Conservation (phyloP, 1,140 invertebrate genomes). For the Tetramorium parvispinum region DNA sequence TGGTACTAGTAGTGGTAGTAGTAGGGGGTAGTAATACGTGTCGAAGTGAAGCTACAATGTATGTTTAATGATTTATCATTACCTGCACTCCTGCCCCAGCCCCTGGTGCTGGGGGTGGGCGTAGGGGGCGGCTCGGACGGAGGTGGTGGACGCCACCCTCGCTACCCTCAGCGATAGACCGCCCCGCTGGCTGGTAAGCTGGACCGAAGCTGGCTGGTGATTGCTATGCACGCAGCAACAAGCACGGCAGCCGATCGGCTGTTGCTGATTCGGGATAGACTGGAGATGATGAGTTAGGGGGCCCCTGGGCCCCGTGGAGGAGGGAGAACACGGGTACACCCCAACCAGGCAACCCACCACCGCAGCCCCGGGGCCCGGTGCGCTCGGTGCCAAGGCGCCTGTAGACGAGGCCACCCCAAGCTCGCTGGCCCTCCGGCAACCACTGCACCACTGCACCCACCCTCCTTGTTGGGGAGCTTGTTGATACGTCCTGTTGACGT, state of each 20-base stretch:
- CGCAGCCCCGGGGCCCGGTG: slow-evolving; percentile 83
- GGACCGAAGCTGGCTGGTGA: slow-evolving; percentile 79
- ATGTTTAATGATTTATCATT: slow-evolving; percentile 77
- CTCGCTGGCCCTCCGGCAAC: slow-evolving; percentile 80
- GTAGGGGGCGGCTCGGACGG: slow-evolving; percentile 86
- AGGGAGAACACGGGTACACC: slow-evolving; percentile 85
- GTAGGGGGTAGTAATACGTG: slow-evolving; percentile 66
- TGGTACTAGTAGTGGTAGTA: slow-evolving; percentile 37
- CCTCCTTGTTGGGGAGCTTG: slow-evolving; percentile 68
- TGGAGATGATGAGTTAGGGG: slow-evolving; percentile 80
- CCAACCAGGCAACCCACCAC: slow-evolving; percentile 87
- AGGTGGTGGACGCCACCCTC: slow-evolving; percentile 86
- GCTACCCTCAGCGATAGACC: slow-evolving; percentile 85
- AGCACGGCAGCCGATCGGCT: slow-evolving; percentile 79
- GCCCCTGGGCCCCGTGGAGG: slow-evolving; percentile 86
- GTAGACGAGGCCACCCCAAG: slow-evolving; percentile 83
- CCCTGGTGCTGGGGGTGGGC: slow-evolving; percentile 85
- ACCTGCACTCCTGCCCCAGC: slow-evolving; percentile 85
- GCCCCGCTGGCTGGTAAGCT: slow-evolving; percentile 84
- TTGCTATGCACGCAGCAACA: slow-evolving; percentile 81
- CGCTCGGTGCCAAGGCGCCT: slow-evolving; percentile 83
- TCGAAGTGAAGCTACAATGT: slow-evolving; percentile 74
- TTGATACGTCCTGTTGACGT: slow-evolving; percentile 67
- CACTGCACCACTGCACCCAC: slow-evolving; percentile 82
- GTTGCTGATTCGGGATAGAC: slow-evolving; percentile 68